Evolutionary conservation across 2,888 invertebrate genomes (phyloP).

Genomic region (Drosophila quinaria): DNA sequence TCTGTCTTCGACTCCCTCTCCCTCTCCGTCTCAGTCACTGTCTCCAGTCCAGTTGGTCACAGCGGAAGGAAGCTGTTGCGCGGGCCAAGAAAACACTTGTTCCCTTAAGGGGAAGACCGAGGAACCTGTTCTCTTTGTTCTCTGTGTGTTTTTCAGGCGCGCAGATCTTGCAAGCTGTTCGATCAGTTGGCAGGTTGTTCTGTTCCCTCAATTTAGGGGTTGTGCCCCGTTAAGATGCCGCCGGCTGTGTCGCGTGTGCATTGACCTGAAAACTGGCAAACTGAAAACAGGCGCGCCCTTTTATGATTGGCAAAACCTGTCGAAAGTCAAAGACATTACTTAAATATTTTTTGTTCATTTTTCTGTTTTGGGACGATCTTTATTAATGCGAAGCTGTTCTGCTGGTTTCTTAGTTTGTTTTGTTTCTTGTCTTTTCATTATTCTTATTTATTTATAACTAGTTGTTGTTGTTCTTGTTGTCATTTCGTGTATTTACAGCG

Average conservation of each 20-base stretch:
- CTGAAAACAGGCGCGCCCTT: conserved; percentile 25
- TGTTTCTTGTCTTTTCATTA: conserved; percentile 38
- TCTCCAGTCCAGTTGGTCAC: conserved; percentile 25
- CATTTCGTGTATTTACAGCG: conserved; percentile 61
- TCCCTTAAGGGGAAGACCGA: conserved; percentile 1
- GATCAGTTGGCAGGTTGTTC: conserved; percentile 44
- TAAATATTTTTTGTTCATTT: conserved; percentile 40
- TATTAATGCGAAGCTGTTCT: conserved; percentile 72
- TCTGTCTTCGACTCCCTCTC: neutral
- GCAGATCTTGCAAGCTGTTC: conserved; percentile 47
- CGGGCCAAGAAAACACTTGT: conserved; percentile 68
- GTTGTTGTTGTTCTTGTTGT: conserved; percentile 15
- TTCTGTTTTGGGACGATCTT: conserved; percentile 69
- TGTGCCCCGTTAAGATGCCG: conserved; percentile 44
- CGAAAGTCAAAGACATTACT: conserved; percentile 20
- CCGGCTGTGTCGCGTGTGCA: conserved; percentile 57
- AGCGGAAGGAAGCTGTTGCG: conserved; percentile 64
- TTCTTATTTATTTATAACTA: conserved; percentile 41
- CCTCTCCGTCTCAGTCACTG: neutral
- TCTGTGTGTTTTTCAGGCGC: conserved; percentile 24
- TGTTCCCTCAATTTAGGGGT: conserved; percentile 52
- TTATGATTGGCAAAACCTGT: conserved; percentile 9
- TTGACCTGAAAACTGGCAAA: conserved; percentile 66
- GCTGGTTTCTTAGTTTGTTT: conserved; percentile 47
- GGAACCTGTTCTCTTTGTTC: conserved; percentile 57